phyloP scores from a whole-genome alignment of 1,140 invertebrate genomes.

The Bathynomus jamesi region DNA sequence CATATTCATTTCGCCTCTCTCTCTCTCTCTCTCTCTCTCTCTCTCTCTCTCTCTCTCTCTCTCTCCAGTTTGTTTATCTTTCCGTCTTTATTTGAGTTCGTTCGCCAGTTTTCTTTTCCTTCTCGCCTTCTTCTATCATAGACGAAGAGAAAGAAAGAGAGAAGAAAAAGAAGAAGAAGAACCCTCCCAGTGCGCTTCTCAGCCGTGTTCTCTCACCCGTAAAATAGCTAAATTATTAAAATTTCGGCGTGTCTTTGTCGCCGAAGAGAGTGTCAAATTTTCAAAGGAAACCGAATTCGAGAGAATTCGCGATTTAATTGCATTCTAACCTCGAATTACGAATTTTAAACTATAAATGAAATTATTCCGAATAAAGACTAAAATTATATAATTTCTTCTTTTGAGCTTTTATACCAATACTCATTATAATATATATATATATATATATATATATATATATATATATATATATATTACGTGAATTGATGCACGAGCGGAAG shows the following conservation, averaged over 20 bases:
- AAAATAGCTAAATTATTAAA: slow-evolving; percentile 2
- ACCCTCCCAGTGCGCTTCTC: not conserved
- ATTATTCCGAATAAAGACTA: not conserved
- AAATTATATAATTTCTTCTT: not conserved
- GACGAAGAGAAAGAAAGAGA: too few species aligned
- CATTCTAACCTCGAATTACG: not conserved
- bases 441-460: not conserved
- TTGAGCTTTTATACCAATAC: not conserved
- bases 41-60: not conserved
- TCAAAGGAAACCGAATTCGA: not conserved
- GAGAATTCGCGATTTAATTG: not conserved
- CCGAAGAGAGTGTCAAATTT: not conserved
- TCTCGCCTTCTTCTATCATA: not conserved
- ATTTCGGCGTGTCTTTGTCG: not conserved
- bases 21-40: not conserved
- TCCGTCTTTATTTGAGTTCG: not conserved
- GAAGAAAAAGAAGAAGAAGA: too few species aligned
- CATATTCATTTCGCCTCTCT: not conserved
- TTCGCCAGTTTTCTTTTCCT: not conserved
- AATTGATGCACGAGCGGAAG: not conserved
- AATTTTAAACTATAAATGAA: not conserved
- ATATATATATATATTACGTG: not conserved
- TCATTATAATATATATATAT: not conserved
- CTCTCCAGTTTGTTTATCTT: not conserved
- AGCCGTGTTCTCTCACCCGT: not conserved